A percentile compares a stretch with the other conserved stretches of the same genome.
Evolutionary conservation across 1,140 invertebrate species (phyloP).

Genomic region (Heliconius himera): DNA sequence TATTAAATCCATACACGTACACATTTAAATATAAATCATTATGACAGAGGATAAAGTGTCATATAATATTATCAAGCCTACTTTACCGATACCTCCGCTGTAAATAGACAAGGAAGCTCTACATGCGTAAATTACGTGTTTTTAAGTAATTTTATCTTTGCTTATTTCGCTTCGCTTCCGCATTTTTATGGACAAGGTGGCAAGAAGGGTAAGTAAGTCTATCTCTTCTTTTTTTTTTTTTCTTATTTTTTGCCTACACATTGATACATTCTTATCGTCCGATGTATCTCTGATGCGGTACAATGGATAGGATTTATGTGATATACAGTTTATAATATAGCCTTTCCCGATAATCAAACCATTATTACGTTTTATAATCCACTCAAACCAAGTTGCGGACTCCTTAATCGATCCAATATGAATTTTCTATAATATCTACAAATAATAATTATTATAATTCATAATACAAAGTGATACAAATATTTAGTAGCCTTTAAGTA

Average conservation of each 20-base stretch:
- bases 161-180: neutral
- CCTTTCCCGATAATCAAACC: no score
- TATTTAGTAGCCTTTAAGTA: neutral
- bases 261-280: no score
- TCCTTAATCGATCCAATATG: no score
- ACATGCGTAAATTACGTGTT: neutral
- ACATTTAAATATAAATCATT: neutral
- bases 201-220: neutral
- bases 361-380: no score
- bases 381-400: no score
- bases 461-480: no score
- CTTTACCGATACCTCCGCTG: neutral
- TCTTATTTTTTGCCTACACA: no score
- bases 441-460: no score
- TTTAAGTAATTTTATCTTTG: neutral
- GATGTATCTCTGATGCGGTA: no score
- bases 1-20: neutral
- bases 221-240: neutral
- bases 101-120: constrained; percentile 4
- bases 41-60: neutral
- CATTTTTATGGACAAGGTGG: neutral
- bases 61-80: neutral
- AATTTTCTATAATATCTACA: no score
- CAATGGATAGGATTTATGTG: no score
- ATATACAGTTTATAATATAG: no score